phyloP scores from a whole-genome alignment of 2,888 invertebrate genomes.

The Cantharis rufa region DNA sequence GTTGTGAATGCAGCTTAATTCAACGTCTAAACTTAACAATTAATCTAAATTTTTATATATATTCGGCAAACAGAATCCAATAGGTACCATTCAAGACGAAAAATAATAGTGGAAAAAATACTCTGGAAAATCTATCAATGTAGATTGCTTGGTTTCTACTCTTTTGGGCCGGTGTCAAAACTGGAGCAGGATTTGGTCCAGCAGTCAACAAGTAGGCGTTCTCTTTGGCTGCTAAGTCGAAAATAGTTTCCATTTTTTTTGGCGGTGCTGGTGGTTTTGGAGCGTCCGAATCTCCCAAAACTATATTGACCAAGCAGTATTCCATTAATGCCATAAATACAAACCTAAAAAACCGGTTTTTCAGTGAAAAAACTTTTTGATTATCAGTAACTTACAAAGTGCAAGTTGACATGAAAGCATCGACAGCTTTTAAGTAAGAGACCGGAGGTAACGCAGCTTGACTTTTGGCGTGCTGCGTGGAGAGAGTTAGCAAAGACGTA shows the following conservation, averaged over 20 bases:
- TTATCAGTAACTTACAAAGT: slow-evolving; percentile 68
- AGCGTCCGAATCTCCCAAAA: slow-evolving; percentile 74
- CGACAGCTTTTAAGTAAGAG: slow-evolving; percentile 90
- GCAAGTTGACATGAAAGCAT: slow-evolving; percentile 91
- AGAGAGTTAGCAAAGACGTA: slow-evolving; percentile 84
- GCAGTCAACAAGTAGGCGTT: slow-evolving; percentile 54
- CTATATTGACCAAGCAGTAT: slow-evolving; percentile 86
- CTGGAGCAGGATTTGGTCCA: slow-evolving; percentile 47
- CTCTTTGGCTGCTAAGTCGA: slow-evolving; percentile 59
- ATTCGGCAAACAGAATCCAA: slow-evolving; percentile 75
- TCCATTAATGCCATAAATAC: slow-evolving; percentile 95
- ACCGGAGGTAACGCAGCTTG: slow-evolving; percentile 92
- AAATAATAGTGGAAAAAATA: slow-evolving; percentile 73
- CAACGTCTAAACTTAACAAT: neutral
- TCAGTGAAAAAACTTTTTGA: neutral
- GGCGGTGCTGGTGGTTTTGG: slow-evolving; percentile 62
- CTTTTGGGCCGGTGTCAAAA: slow-evolving; percentile 62
- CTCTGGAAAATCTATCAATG: slow-evolving; percentile 71
- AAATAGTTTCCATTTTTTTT: slow-evolving; percentile 59
- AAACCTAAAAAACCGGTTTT: slow-evolving; percentile 61
- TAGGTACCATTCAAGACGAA: slow-evolving; percentile 70
- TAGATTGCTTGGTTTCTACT: slow-evolving; percentile 69
- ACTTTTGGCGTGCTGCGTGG: slow-evolving; percentile 91
- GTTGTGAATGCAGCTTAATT: neutral
- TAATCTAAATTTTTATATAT: slow-evolving; percentile 59